These are phyloP conservation scores for Sebastes hopkinsi DNA, from an alignment of 2,797 vertebrate species.

Conservation along the genomic window DNA sequence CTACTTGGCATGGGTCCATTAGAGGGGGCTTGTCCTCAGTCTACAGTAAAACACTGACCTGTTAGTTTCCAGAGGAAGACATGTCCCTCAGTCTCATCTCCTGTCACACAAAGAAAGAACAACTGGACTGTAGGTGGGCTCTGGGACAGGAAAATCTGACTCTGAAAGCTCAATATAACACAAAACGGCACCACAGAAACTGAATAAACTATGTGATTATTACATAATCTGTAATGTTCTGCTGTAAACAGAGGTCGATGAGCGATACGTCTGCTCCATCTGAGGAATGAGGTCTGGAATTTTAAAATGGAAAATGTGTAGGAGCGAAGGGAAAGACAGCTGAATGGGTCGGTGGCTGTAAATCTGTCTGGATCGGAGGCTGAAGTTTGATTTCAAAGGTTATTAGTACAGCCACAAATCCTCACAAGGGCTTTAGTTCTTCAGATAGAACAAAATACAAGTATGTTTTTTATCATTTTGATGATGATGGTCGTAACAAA, in stretches of 20 bases:
- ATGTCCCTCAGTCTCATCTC: not conserved
- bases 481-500: too few relatives aligned
- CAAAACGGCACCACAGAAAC: not conserved
- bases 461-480: too few relatives aligned
- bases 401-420: not conserved
- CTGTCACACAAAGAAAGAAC: not conserved
- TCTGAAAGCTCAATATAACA: not conserved
- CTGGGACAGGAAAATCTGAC: not conserved
- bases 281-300: slow-evolving; percentile 30
- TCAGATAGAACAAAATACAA: not conserved
- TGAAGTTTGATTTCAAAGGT: not conserved
- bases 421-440: not conserved
- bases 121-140: not conserved
- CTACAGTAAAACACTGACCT: slow-evolving; percentile 10
- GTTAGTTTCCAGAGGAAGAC: not conserved
- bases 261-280: not conserved
- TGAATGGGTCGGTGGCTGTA: not conserved
- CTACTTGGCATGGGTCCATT: slow-evolving; percentile 4
- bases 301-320: slow-evolving; percentile 42
- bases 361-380: not conserved
- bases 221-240: slow-evolving; percentile 31
- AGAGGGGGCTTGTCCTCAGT: not conserved
- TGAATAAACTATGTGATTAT: slow-evolving; percentile 7
- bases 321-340: not conserved
- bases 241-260: not conserved